Evolutionary conservation across 2,113 vertebrate species (phyloP).

Genomic region (Lutjanus erythropterus): DNA sequence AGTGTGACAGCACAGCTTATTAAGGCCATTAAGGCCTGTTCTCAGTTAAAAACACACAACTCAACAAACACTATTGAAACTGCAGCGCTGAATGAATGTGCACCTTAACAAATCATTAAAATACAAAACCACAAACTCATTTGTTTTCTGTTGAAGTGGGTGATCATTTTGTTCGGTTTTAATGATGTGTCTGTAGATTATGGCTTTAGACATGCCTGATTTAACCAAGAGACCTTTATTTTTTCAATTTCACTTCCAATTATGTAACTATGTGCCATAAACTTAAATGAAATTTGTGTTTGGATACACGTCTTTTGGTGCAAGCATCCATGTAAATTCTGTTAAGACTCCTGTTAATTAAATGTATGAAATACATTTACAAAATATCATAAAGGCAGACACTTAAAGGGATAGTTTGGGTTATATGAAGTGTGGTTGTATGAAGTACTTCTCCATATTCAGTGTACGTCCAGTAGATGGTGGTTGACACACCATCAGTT

Average conservation of each 20-base stretch:
- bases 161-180: constrained; percentile 34
- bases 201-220: constrained; percentile 50
- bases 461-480: too few relatives aligned
- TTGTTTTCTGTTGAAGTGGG: background rate
- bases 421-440: too few relatives aligned
- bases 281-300: background rate
- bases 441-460: too few relatives aligned
- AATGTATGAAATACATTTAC: constrained; percentile 7
- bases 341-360: background rate
- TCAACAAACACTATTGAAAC: constrained; percentile 24
- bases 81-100: constrained; percentile 53
- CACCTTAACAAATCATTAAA: constrained; percentile 64
- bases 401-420: too few relatives aligned
- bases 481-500: too few relatives aligned
- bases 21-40: constrained; percentile 41
- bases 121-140: constrained; percentile 17
- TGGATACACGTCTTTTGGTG: background rate
- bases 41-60: constrained; percentile 49
- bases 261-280: constrained; percentile 26
- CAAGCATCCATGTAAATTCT: background rate
- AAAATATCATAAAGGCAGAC: too few relatives aligned
- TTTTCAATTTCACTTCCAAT: constrained; percentile 20
- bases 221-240: constrained; percentile 41
- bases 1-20: constrained; percentile 61
- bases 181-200: constrained; percentile 59